phyloP scores from a whole-genome alignment of 2,888 invertebrate genomes.

The Sesia bembeciformis region DNA sequence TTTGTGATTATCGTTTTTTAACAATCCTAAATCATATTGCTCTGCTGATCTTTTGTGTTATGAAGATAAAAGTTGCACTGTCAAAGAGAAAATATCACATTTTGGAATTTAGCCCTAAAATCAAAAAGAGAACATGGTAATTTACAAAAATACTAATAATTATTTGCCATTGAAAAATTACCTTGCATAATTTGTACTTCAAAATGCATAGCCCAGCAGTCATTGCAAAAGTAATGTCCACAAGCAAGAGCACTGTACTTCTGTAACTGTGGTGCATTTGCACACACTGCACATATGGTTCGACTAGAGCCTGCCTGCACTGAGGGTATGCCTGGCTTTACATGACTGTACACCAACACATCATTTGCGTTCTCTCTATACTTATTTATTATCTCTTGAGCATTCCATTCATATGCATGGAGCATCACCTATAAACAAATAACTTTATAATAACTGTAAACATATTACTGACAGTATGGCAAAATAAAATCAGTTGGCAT shows the following conservation, averaged over 20 bases:
- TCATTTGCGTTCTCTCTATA: slow-evolving; percentile 86
- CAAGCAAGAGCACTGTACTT: slow-evolving; percentile 89
- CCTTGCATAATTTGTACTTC: slow-evolving; percentile 96
- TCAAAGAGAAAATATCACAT: too few species aligned
- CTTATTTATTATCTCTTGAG: slow-evolving; percentile 85
- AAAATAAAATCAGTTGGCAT: too few species aligned
- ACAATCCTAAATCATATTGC: too few species aligned
- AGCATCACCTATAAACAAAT: slow-evolving; percentile 78
- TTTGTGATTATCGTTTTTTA: too few species aligned
- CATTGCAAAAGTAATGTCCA: slow-evolving; percentile 94
- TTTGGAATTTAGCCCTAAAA: too few species aligned
- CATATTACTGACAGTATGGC: too few species aligned
- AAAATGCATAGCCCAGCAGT: slow-evolving; percentile 97
- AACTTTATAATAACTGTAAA: neutral
- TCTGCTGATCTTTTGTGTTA: too few species aligned
- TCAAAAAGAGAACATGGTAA: too few species aligned
- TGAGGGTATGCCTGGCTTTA: slow-evolving; percentile 50
- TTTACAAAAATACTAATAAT: neutral
- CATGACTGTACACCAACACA: slow-evolving; percentile 68
- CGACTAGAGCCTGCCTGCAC: slow-evolving; percentile 38
- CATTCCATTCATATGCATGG: slow-evolving; percentile 92
- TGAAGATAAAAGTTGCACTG: too few species aligned
- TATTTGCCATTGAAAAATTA: slow-evolving; percentile 25
- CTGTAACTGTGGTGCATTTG: slow-evolving; percentile 76
- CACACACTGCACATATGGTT: slow-evolving; percentile 86